Percentiles rank a stretch among this genome's conserved stretches.
Conservation (phyloP, 1,140 invertebrate genomes). For the Anagrus nilaparvatae region DNA sequence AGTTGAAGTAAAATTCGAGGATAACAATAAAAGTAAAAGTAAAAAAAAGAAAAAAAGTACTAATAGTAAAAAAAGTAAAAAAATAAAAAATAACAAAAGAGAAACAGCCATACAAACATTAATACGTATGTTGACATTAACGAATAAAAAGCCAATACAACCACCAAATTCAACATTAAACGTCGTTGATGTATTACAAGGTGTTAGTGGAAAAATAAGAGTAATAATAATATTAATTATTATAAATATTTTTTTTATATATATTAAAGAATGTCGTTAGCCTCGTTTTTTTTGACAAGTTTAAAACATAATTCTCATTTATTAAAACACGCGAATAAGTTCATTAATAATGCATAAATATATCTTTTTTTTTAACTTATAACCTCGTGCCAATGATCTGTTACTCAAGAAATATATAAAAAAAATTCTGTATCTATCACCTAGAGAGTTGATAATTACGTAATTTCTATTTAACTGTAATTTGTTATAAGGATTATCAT, state of each 20-base stretch:
- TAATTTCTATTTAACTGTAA: neutral
- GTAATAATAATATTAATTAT: no score
- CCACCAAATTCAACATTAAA: neutral
- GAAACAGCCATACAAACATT: neutral
- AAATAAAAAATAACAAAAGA: neutral
- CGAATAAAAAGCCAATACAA: neutral
- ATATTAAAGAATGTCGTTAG: conserved; percentile 12
- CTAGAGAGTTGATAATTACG: conserved; percentile 15
- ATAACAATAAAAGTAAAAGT: neutral
- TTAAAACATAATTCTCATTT: no score
- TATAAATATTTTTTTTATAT: no score
- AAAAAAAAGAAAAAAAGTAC: neutral
- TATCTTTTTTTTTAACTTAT: neutral
- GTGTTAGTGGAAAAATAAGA: no score
- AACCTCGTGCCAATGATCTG: conserved; percentile 14
- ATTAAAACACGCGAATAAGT: no score
- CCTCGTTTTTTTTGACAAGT: conserved; percentile 5
- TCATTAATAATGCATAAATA: conserved; percentile 17
- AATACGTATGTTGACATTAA: neutral
- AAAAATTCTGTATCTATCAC: no score
- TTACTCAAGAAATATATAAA: conserved; percentile 20
- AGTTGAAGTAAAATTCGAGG: no score
- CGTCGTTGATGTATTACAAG: no score
- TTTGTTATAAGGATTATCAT: no score
- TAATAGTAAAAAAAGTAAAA: conserved; percentile 5